Conservation (phyloP, 2,797 vertebrate genomes). For the Hoplostethus atlanticus region DNA sequence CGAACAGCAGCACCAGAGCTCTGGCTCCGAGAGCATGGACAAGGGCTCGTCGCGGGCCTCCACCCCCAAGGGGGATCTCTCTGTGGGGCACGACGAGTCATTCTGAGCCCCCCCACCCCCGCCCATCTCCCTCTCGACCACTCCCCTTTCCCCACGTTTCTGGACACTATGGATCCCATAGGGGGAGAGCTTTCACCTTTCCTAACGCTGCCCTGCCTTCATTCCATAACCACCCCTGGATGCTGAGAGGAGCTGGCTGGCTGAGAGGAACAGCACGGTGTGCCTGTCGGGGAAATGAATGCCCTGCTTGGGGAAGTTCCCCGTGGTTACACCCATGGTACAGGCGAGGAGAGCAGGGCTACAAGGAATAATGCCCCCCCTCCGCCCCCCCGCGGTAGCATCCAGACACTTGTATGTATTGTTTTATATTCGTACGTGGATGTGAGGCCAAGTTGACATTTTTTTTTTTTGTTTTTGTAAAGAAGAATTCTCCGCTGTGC, state of each 20-base stretch:
- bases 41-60: conserved; percentile 98
- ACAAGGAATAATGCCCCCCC: conserved; percentile 41
- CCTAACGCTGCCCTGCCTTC: conserved; percentile 64
- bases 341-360: conserved; percentile 59
- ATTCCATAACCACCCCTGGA: conserved; percentile 58
- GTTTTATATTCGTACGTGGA: conserved; percentile 99
- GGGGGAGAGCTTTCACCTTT: conserved; percentile 63
- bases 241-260: conserved; percentile 56
- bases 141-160: conserved; percentile 50
- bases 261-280: conserved; percentile 52
- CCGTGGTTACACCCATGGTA: conserved; percentile 45
- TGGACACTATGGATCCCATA: conserved; percentile 75
- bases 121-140: conserved; percentile 31
- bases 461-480: conserved; percentile 84
- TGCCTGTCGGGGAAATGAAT: conserved; percentile 32
- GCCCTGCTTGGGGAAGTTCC: conserved; percentile 36
- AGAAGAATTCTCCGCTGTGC: conserved; percentile 94
- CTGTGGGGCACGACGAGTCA: conserved; percentile 94
- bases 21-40: conserved; percentile 99
- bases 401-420: conserved; percentile 98
- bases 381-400: conserved; percentile 70
- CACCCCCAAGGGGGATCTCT: conserved; percentile 96
- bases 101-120: conserved; percentile 85
- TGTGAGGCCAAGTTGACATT: conserved; percentile 95
- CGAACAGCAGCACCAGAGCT: conserved; percentile 99